These are phyloP conservation scores for Drosophila percnosoma DNA, from an alignment of 2,888 invertebrate genomes.

Conservation along the genomic window DNA sequence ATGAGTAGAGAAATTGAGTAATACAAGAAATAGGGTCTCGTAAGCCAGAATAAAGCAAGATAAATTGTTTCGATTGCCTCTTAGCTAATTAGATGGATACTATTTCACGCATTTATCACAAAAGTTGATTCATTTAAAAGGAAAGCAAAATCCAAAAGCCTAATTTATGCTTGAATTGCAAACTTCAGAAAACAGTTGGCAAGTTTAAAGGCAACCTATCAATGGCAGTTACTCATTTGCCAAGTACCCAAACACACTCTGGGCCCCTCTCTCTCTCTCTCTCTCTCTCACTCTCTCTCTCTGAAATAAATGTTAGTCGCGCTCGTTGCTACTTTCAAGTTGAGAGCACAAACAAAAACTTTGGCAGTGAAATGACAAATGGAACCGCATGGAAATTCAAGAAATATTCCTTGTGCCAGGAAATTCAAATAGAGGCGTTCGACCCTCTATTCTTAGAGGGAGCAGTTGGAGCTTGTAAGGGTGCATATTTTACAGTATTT, in stretches of 20 bases:
- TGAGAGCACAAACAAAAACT: constrained; percentile 63
- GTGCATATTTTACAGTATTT: constrained; percentile 79
- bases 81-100: constrained; percentile 44
- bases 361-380: constrained; percentile 80
- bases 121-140: constrained; percentile 29
- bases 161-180: constrained; percentile 32
- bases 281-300: background rate
- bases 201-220: constrained; percentile 61
- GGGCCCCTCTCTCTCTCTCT: background rate
- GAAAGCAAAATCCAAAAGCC: constrained; percentile 9
- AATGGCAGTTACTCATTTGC: constrained; percentile 57
- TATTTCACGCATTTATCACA: constrained; percentile 43
- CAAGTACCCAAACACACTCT: constrained; percentile 25
- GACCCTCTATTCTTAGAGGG: constrained; percentile 7
- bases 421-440: constrained; percentile 48
- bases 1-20: constrained; percentile 15
- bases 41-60: constrained; percentile 46
- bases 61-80: constrained; percentile 34
- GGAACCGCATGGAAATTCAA: constrained; percentile 68
- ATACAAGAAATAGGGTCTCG: background rate
- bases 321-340: constrained; percentile 37
- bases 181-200: constrained; percentile 39
- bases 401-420: constrained; percentile 60
- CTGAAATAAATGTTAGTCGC: constrained; percentile 1
- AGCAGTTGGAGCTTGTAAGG: constrained; percentile 9